A percentile compares a stretch with the other conserved stretches of the same genome.
These are phyloP conservation scores for Acrossocheilus fasciatus DNA, from an alignment of 2,797 vertebrate genomes.

Conservation along the genomic window DNA sequence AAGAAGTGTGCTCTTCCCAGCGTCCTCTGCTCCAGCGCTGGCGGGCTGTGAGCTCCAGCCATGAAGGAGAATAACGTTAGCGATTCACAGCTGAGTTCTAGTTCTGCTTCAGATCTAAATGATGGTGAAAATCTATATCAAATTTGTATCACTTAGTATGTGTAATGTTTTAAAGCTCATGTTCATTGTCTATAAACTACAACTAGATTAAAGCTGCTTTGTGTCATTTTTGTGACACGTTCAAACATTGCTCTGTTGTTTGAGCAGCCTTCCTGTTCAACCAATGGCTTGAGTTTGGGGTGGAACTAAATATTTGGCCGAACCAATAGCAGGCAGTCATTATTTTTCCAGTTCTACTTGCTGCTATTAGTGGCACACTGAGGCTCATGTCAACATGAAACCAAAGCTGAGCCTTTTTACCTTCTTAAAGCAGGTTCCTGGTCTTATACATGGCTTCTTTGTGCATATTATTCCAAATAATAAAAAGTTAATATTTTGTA, in stretches of 20 bases:
- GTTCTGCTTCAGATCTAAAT: not conserved
- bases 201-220: not conserved
- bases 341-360: not conserved
- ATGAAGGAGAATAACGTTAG: not conserved
- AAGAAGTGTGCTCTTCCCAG: constrained; percentile 48
- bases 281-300: constrained; percentile 13
- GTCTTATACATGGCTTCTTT: not conserved
- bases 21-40: constrained; percentile 26
- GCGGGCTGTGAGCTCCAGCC: constrained; percentile 13
- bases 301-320: not conserved
- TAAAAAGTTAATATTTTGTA: not conserved
- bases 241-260: not conserved
- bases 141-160: not conserved
- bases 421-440: not conserved
- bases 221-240: not conserved
- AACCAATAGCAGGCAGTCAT: not conserved
- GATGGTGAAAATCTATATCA: not conserved
- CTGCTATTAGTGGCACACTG: not conserved
- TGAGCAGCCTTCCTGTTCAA: not conserved
- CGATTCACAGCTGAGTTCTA: not conserved
- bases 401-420: not conserved
- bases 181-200: not conserved
- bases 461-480: not conserved
- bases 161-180: constrained; percentile 2
- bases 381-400: not conserved